These are phyloP conservation scores for Ophioninae sp. DNA, from an alignment of 2,888 invertebrate genomes.

Conservation along the genomic window DNA sequence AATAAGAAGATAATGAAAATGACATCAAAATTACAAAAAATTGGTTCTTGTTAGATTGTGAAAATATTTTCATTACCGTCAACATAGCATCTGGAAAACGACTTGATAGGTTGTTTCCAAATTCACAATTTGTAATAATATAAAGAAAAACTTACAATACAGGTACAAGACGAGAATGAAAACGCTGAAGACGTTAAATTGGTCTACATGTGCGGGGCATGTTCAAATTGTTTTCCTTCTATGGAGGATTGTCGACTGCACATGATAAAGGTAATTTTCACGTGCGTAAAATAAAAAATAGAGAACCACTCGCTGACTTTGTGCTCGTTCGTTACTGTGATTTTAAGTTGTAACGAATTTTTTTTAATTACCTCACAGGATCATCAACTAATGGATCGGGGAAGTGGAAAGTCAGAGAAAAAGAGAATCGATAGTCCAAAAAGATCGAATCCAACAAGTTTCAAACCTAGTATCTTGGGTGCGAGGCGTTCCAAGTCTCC, in stretches of 20 bases:
- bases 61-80: too few relatives aligned
- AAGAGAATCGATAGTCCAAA: constrained; percentile 40
- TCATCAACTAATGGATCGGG: constrained; percentile 72
- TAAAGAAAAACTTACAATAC: not conserved
- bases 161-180: constrained; percentile 63
- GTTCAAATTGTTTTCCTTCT: constrained; percentile 81
- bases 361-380: constrained; percentile 65
- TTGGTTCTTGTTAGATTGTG: too few relatives aligned
- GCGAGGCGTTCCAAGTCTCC: constrained; percentile 52
- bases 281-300: not conserved
- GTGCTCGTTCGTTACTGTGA: not conserved
- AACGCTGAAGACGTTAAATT: constrained; percentile 72
- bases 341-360: not conserved
- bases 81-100: too few relatives aligned
- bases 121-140: too few relatives aligned
- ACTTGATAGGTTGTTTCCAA: too few relatives aligned
- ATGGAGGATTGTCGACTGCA: constrained; percentile 82
- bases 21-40: too few relatives aligned
- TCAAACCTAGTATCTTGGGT: constrained; percentile 58
- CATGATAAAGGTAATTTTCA: constrained; percentile 81
- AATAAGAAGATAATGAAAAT: too few relatives aligned
- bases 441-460: constrained; percentile 34
- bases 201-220: constrained; percentile 82
- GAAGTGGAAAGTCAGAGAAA: constrained; percentile 46
- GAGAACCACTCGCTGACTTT: not conserved